Base-by-base conservation (phyloP, 2,797 vertebrate genomes). In the Argya squamiceps region DNA sequence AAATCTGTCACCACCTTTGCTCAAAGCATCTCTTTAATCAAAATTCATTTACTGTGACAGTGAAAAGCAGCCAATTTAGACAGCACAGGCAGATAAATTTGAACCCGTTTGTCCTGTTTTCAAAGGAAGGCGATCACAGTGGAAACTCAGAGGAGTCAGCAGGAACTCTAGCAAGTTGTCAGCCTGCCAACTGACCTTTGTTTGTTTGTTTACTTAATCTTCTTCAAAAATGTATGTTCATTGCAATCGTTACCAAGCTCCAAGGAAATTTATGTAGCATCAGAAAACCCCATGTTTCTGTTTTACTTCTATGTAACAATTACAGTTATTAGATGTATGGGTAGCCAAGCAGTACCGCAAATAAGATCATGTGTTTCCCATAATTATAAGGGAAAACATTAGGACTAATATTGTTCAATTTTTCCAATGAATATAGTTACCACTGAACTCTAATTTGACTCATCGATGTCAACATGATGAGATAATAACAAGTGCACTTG, bases 141-240 rank as follows among this genome's bases (percentile, higher is more conserved):
- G 91, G 79, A 93, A 97, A 88, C 74, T 86, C 84, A 10, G 80
- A 86, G 56, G 77, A 96, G 95, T 95, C 95, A 97, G 92, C 94
- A 96, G 88, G 92, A 96, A 93, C 52, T 81, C 76, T 6, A 87
- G 44, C 59, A 93, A 90, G 85, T 69, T 92, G 95, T 90, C 93
- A 87, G 74, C 52, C 47, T 90, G 93, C 96, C 93, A 95, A 81
- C 10, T 39, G 84, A 93, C 59, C 26, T 88, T 81, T 93, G 74
- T 73, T 67, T 88, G 76, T 91, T 96, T 94, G 73, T 92, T 88
- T 93, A 92, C 52, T 69, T 82, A 84, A 78, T 84, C 84, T 53
- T 80, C 75, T 89, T 84, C 6, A 34, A 94, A 96, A 95, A 84
- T 52, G 50, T 20, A 44, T 1, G 16, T 44, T 76, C 22, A 1